Percentiles rank a stretch among this genome's conserved stretches.
These are phyloP conservation scores for Halcyon senegalensis DNA, from an alignment of 2,113 vertebrate species.

Conservation along the genomic window DNA sequence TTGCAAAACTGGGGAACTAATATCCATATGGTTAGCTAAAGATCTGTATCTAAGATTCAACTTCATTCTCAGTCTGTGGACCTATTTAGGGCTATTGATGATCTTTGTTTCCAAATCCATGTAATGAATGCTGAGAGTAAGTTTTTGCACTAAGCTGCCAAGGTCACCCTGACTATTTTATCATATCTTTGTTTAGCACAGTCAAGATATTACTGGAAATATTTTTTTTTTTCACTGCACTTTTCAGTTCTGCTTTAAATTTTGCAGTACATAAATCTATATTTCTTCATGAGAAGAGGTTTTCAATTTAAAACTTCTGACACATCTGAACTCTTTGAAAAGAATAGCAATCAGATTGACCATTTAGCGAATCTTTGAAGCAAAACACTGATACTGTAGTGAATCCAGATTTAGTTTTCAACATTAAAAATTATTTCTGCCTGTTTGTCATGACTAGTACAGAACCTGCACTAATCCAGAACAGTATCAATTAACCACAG, in stretches of 20 bases:
- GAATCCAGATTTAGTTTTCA: conserved; percentile 1
- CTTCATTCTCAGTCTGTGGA: conserved; percentile 27
- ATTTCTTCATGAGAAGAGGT: not conserved
- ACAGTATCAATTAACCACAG: conserved; percentile 44
- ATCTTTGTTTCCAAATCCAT: conserved; percentile 13
- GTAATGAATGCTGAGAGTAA: not conserved
- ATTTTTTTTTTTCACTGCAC: not conserved
- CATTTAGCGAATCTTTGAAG: not conserved
- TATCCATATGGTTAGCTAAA: conserved; percentile 34
- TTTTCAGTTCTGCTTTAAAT: not conserved
- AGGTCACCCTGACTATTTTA: conserved; percentile 16
- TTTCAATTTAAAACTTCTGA: not conserved
- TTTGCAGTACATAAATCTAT: not conserved
- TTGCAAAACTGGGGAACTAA: not conserved
- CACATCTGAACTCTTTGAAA: not conserved
- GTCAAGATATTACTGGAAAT: not conserved
- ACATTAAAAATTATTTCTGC: not conserved
- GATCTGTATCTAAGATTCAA: conserved; percentile 13
- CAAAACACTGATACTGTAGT: not conserved
- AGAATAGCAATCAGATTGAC: not conserved
- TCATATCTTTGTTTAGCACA: conserved; percentile 27
- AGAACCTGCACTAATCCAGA: conserved; percentile 11
- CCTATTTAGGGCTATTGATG: conserved; percentile 39
- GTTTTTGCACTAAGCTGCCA: not conserved
- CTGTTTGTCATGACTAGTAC: not conserved